Evolutionary conservation across 1,140 invertebrate genomes (phyloP).

Genomic region (Ladona fulva): DNA sequence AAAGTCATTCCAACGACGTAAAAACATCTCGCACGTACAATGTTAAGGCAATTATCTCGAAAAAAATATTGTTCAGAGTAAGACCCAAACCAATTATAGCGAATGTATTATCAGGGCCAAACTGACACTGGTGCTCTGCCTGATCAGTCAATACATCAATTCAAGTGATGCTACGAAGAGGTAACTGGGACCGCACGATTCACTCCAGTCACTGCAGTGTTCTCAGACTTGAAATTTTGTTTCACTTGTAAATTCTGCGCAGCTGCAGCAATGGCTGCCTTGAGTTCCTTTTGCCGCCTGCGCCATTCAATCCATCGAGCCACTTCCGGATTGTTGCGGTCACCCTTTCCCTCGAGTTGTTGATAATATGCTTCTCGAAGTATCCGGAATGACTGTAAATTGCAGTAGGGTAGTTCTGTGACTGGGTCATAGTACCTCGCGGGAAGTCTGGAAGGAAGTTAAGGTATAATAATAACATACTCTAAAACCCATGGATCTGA

Average conservation of each 20-base stretch:
- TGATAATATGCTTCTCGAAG: slow-evolving; percentile 85
- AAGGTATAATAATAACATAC: not conserved
- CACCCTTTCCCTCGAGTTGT: slow-evolving; percentile 65
- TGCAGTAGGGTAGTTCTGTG: slow-evolving; percentile 78
- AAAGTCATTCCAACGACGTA: slow-evolving; percentile 12
- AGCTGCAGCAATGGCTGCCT: not conserved
- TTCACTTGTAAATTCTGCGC: not conserved
- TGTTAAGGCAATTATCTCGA: slow-evolving; percentile 68
- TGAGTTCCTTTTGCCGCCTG: slow-evolving; percentile 28
- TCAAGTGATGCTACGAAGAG: too few relatives aligned
- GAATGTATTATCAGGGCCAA: slow-evolving; percentile 40
- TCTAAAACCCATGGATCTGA: too few relatives aligned
- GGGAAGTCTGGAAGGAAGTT: slow-evolving; percentile 43
- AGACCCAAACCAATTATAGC: slow-evolving; percentile 84
- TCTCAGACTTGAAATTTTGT: not conserved
- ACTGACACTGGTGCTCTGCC: too few relatives aligned
- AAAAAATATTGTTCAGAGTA: slow-evolving; percentile 79
- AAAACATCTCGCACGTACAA: slow-evolving; percentile 41
- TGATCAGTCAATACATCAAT: too few relatives aligned
- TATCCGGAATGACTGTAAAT: slow-evolving; percentile 73
- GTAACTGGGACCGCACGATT: not conserved
- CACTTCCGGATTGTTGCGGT: slow-evolving; percentile 35
- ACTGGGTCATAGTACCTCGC: slow-evolving; percentile 90
- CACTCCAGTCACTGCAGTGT: not conserved
- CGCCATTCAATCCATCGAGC: slow-evolving; percentile 66